Percentiles rank a stretch among this genome's conserved stretches.
These are phyloP conservation scores for Natrix natrix DNA, from an alignment of 2,797 vertebrate genomes.

Conservation along the genomic window DNA sequence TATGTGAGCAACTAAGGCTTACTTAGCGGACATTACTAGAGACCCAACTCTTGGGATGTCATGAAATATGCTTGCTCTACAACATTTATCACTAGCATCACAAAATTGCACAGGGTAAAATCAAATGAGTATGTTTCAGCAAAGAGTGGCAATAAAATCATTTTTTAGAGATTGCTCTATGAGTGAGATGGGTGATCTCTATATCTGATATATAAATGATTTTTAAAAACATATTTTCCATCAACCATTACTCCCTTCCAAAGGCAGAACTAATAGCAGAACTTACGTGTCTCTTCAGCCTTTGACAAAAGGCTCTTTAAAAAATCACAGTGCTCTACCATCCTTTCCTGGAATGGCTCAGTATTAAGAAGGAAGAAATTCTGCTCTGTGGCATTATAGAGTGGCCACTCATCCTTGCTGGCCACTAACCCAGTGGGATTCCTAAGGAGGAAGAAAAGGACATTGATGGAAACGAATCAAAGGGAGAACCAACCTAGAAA, in stretches of 20 bases:
- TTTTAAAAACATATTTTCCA: background rate
- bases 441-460: background rate
- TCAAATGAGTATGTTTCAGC: too few species aligned
- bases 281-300: background rate
- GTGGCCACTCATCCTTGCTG: background rate
- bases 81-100: too few species aligned
- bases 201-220: too few species aligned
- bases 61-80: background rate
- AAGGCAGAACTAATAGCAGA: background rate
- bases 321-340: background rate
- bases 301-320: background rate
- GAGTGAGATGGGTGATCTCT: too few species aligned
- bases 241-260: background rate
- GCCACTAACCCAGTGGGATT: background rate
- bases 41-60: background rate
- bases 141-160: too few species aligned
- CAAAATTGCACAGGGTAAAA: background rate
- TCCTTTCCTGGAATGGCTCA: background rate
- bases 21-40: background rate
- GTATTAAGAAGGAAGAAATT: slow-evolving; percentile 10
- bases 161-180: too few species aligned
- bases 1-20: background rate
- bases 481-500: background rate
- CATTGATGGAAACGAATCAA: too few species aligned
- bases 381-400: background rate